These are phyloP conservation scores for Numenius phaeopus DNA, from an alignment of 2,797 vertebrate species.

Conservation along the genomic window DNA sequence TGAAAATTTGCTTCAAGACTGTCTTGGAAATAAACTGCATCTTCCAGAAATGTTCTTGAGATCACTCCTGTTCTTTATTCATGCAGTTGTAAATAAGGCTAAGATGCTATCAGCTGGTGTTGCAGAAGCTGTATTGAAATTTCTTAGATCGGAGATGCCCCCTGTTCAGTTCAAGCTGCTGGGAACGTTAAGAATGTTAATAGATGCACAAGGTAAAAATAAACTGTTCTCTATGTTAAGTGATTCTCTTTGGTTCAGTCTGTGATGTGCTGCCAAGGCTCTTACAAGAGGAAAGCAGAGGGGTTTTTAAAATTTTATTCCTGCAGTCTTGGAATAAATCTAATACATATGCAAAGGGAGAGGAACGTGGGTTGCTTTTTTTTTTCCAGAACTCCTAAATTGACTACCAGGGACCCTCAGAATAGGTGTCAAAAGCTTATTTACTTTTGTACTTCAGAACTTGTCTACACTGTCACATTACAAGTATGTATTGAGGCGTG, in stretches of 20 bases:
- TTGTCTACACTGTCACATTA: neutral
- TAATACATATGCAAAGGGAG: conserved; percentile 10
- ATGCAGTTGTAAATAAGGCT: conserved; percentile 95
- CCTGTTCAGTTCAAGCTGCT: conserved; percentile 98
- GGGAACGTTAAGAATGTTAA: conserved; percentile 97
- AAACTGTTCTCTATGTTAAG: conserved; percentile 61
- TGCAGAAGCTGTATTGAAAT: conserved; percentile 94
- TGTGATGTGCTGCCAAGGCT: conserved; percentile 33
- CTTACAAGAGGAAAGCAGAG: conserved; percentile 19
- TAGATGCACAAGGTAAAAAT: conserved; percentile 96
- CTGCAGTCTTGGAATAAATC: conserved; percentile 42
- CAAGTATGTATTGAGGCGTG: neutral
- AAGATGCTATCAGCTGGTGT: conserved; percentile 98
- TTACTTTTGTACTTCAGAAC: conserved; percentile 5
- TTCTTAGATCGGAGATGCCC: conserved; percentile 97
- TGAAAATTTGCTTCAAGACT: neutral
- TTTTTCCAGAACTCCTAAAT: neutral
- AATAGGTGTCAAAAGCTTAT: conserved; percentile 28
- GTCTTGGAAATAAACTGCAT: conserved; percentile 16
- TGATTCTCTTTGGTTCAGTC: conserved; percentile 45
- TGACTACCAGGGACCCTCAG: neutral
- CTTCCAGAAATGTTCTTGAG: conserved; percentile 16
- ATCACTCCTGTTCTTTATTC: conserved; percentile 67
- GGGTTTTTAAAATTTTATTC: neutral
- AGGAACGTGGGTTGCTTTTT: neutral